A percentile compares a stretch with the other conserved stretches of the same genome.
These are phyloP conservation scores for Choloepus didactylus DNA, from an alignment of 2,797 vertebrate genomes.

Conservation along the genomic window DNA sequence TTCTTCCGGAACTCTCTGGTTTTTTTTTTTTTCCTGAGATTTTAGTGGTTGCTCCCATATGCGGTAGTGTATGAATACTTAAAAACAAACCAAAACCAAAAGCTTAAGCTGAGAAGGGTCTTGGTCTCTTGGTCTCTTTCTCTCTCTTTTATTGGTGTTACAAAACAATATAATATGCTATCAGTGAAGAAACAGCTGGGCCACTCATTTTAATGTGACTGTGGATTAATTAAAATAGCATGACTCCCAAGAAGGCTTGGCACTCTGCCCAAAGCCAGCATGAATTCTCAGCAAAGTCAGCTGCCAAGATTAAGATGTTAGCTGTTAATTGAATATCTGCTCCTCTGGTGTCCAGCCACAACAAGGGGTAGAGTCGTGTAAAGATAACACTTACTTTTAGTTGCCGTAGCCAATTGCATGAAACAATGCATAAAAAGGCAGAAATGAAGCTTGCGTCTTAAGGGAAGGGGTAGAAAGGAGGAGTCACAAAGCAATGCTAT, in stretches of 20 bases:
- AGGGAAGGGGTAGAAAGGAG: not conserved
- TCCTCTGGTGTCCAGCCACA: slow-evolving; percentile 72
- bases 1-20: slow-evolving; percentile 3
- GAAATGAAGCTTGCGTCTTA: slow-evolving; percentile 53
- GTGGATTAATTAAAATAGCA: slow-evolving; percentile 78
- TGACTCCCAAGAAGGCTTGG: slow-evolving; percentile 74
- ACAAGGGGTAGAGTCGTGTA: slow-evolving; percentile 47
- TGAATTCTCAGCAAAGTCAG: slow-evolving; percentile 83
- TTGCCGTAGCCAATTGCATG: slow-evolving; percentile 64
- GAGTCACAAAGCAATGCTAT: not conserved
- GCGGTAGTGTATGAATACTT: not conserved
- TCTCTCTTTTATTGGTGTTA: slow-evolving; percentile 38
- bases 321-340: slow-evolving; percentile 83
- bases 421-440: slow-evolving; percentile 49
- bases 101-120: slow-evolving; percentile 58
- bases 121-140: not conserved
- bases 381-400: slow-evolving; percentile 69
- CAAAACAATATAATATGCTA: slow-evolving; percentile 62
- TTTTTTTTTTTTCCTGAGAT: not conserved
- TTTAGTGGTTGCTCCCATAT: slow-evolving; percentile 23
- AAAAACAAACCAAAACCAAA: slow-evolving; percentile 38
- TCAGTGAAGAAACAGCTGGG: slow-evolving; percentile 62
- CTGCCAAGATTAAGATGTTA: slow-evolving; percentile 82
- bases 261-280: slow-evolving; percentile 79
- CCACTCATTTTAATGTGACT: slow-evolving; percentile 76